phyloP scores from a whole-genome alignment of 2,888 invertebrate species.

The Sphaerophoria rueppellii region DNA sequence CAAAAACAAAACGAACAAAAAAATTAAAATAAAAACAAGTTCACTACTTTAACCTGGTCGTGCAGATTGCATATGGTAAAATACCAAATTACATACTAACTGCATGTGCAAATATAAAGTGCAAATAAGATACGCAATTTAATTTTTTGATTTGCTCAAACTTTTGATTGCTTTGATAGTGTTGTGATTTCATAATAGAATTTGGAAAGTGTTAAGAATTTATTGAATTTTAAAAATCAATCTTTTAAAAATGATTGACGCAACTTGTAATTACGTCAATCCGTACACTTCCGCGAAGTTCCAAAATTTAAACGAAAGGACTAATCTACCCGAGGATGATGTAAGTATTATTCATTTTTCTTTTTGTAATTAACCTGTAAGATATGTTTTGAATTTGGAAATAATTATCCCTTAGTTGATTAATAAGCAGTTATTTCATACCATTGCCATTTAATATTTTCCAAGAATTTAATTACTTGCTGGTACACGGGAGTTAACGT shows the following conservation, averaged over 20 bases:
- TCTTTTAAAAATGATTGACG: constrained; percentile 78
- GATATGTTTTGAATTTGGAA: not conserved
- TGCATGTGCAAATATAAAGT: constrained; percentile 72
- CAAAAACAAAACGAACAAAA: constrained; percentile 40
- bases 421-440: too few species aligned
- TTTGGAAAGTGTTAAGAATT: constrained; percentile 42
- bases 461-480: too few species aligned
- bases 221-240: constrained; percentile 1
- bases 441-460: too few species aligned
- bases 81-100: constrained; percentile 67
- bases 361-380: not conserved
- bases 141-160: constrained; percentile 27
- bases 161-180: constrained; percentile 34
- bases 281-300: constrained; percentile 76
- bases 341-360: constrained; percentile 39
- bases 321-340: constrained; percentile 46
- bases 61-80: constrained; percentile 53
- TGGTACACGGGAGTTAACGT: too few species aligned
- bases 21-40: constrained; percentile 60
- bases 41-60: constrained; percentile 51
- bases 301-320: constrained; percentile 45
- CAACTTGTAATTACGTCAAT: constrained; percentile 80
- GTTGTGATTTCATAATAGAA: constrained; percentile 62
- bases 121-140: constrained; percentile 69
- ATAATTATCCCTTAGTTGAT: too few species aligned